These are phyloP conservation scores for Diadophis punctatus DNA, from an alignment of 2,113 vertebrate species.

Conservation along the genomic window DNA sequence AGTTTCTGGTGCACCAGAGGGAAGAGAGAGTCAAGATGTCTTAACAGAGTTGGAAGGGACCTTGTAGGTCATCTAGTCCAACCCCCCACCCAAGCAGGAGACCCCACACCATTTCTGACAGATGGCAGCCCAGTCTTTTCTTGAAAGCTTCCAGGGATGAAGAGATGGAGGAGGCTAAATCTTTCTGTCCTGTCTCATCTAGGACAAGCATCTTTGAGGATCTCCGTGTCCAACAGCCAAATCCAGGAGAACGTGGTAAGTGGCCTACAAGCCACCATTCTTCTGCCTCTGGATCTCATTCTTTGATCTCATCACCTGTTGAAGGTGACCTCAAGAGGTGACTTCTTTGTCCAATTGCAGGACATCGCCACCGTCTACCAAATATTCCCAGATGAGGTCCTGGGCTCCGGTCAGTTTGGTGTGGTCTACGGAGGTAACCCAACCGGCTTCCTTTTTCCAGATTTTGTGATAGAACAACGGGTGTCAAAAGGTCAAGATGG, in stretches of 20 bases:
- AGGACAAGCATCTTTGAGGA: conserved; percentile 87
- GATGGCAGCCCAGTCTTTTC: too few relatives aligned
- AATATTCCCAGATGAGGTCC: conserved; percentile 80
- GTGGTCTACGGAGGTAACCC: conserved; percentile 80
- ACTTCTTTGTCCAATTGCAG: conserved; percentile 47
- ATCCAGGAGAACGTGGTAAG: conserved; percentile 89
- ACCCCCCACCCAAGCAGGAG: too few relatives aligned
- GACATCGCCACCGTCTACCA: conserved; percentile 81
- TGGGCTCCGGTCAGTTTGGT: conserved; percentile 87
- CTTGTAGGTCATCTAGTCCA: too few relatives aligned
- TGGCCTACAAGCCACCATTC: background rate
- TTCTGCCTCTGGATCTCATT: too few relatives aligned
- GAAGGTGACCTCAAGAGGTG: background rate
- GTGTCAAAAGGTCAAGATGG: background rate
- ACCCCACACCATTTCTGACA: too few relatives aligned
- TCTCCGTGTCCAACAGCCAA: conserved; percentile 89
- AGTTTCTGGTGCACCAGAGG: too few relatives aligned
- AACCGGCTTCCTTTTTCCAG: background rate
- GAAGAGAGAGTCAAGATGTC: too few relatives aligned
- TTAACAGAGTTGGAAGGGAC: too few relatives aligned
- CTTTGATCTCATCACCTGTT: background rate
- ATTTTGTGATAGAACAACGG: background rate
- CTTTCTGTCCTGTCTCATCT: background rate
- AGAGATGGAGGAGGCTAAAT: too few relatives aligned
- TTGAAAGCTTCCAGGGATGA: too few relatives aligned